A percentile compares a stretch with the other conserved stretches of the same genome.
Conservation (phyloP, 2,113 vertebrate genomes). For the Crotalus helleri region DNA sequence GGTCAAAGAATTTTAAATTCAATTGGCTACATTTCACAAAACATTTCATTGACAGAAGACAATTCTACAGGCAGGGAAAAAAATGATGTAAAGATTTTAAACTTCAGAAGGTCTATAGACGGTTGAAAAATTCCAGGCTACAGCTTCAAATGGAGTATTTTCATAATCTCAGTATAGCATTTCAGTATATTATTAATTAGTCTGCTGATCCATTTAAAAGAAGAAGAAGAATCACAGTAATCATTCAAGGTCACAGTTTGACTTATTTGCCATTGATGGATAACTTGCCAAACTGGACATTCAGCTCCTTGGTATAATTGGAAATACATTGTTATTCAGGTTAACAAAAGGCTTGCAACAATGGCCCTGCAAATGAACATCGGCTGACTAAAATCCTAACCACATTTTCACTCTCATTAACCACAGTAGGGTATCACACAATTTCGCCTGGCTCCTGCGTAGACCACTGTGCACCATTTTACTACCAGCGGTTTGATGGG, state of each 20-base stretch:
- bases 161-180: slow-evolving; percentile 61
- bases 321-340: slow-evolving; percentile 77
- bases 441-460: slow-evolving; percentile 78
- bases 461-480: slow-evolving; percentile 81
- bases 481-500: slow-evolving; percentile 80
- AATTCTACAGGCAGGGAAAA: not conserved
- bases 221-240: slow-evolving; percentile 59
- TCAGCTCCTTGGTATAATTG: slow-evolving; percentile 66
- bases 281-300: slow-evolving; percentile 72
- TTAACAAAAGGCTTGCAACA: slow-evolving; percentile 79
- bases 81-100: not conserved
- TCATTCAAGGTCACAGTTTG: slow-evolving; percentile 75
- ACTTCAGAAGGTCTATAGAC: not conserved
- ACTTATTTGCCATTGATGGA: slow-evolving; percentile 76
- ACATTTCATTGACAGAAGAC: slow-evolving; percentile 1
- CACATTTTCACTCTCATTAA: slow-evolving; percentile 86
- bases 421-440: slow-evolving; percentile 83
- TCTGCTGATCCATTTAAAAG: slow-evolving; percentile 57
- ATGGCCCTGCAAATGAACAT: slow-evolving; percentile 80
- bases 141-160: slow-evolving; percentile 8
- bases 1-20: not conserved
- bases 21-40: not conserved
- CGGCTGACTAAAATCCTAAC: slow-evolving; percentile 80
- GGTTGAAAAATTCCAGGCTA: not conserved
- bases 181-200: slow-evolving; percentile 74